Percentiles rank a stretch among this genome's conserved stretches.
Conservation (phyloP, 2,113 vertebrate species). For the Rhinopomastus cyanomelas region DNA sequence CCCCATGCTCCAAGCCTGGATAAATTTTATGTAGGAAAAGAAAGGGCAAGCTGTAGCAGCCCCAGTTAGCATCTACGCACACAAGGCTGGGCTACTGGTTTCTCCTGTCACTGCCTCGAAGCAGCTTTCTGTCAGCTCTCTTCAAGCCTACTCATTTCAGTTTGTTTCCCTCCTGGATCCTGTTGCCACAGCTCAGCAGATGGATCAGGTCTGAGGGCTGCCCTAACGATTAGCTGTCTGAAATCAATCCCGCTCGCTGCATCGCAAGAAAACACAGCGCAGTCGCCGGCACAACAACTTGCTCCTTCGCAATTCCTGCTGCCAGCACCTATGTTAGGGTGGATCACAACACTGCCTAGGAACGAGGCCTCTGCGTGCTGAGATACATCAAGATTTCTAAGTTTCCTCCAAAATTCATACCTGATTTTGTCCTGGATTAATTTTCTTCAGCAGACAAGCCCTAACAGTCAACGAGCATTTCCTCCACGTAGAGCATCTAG, state of each 20-base stretch:
- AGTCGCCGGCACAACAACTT: neutral
- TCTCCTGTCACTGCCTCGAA: neutral
- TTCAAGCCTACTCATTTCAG: neutral
- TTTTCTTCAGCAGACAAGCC: constrained; percentile 30
- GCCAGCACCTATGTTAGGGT: neutral
- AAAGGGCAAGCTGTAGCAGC: neutral
- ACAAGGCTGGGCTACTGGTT: neutral
- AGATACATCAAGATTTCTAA: constrained; percentile 12
- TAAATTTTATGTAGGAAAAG: neutral
- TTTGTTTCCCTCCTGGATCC: neutral
- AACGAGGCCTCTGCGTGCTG: neutral
- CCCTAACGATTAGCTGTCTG: neutral
- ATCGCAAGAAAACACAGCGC: constrained; percentile 4
- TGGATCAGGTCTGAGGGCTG: neutral
- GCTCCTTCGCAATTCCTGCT: neutral
- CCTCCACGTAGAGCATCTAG: neutral
- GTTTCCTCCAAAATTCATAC: constrained; percentile 20
- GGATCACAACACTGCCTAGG: neutral
- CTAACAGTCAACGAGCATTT: neutral
- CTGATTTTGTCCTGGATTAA: constrained; percentile 16
- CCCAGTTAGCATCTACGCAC: neutral
- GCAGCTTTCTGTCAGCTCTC: neutral
- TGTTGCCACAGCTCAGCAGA: neutral
- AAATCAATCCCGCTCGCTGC: neutral
- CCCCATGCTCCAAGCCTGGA: neutral